Evolutionary conservation across 2,888 invertebrate species (phyloP).

Genomic region (Holacanthella duospinosa): DNA sequence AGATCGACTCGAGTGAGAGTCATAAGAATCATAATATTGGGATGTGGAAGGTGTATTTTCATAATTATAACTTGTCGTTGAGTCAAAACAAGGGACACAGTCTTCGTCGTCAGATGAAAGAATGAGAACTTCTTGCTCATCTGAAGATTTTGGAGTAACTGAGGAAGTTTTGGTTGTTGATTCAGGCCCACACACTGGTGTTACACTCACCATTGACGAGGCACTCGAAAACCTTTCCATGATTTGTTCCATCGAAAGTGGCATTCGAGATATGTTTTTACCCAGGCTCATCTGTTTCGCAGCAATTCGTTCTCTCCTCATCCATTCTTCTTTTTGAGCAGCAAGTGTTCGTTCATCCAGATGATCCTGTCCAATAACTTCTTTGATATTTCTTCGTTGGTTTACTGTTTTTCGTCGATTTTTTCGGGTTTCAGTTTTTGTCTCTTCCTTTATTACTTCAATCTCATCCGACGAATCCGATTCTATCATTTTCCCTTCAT

Average conservation of each 20-base stretch:
- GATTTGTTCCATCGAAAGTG: background rate
- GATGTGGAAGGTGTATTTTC: background rate
- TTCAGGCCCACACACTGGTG: background rate
- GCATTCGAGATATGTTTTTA: background rate
- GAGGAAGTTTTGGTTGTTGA: background rate
- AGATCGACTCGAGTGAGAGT: background rate
- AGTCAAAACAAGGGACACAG: background rate
- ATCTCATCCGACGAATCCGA: slow-evolving; percentile 45
- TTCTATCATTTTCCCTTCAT: slow-evolving; percentile 43
- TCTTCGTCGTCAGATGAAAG: slow-evolving; percentile 35
- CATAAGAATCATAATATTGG: background rate
- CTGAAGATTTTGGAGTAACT: background rate
- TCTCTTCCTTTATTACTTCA: slow-evolving; percentile 18
- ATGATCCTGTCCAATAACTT: slow-evolving; percentile 87
- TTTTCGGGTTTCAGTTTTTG: slow-evolving; percentile 16
- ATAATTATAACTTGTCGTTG: background rate
- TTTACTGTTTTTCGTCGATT: slow-evolving; percentile 26
- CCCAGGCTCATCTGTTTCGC: slow-evolving; percentile 36
- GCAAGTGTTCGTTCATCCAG: slow-evolving; percentile 82
- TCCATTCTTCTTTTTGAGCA: slow-evolving; percentile 86
- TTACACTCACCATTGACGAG: background rate
- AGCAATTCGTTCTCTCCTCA: slow-evolving; percentile 46
- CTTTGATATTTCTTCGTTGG: slow-evolving; percentile 72
- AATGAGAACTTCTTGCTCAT: slow-evolving; percentile 21
- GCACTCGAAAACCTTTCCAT: background rate